Base-by-base conservation (phyloP, 2,888 invertebrate genomes). In the Stratiomys singularior region DNA sequence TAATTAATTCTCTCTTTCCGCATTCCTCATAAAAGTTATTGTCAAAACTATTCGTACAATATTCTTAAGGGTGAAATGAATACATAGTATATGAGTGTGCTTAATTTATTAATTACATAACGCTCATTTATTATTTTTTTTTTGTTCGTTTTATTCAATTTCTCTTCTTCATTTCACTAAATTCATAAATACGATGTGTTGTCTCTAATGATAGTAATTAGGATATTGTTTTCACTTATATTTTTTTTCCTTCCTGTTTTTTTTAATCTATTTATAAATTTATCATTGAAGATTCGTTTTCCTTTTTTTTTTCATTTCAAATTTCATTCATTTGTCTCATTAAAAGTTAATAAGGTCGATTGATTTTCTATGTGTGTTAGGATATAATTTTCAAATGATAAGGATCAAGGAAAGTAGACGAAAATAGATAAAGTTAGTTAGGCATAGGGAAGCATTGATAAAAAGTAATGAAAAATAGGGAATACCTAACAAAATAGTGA, bases 21-120 rank as follows among this genome's bases (percentile, higher is more conserved):
- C 37, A 37, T 63, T 63, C 23, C 25, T 63, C 56, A 56, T 52
- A 60, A 76, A 52, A 64, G 46, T 82, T 82, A 82, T 82, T 82
- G 82, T 82, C 82, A 81, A 81, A 82, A 81, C 80, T 78, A 82
- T 82, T 82, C 81, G 80, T 81, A 81, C 79, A 81, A 80, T 76
- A 13, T 71, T 81, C 81, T 5, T 79, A 78, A 80, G 78, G 79
- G 79, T 78, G 78, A 72, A 56, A 74, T 76, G 78, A 64, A 58
- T 58, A 18, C 23, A 58, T 58, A 58, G 11, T 30, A 44, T 69
- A n/a, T 69, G 15, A 21, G 23, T 52, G 18, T 21, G 23, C n/a
- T 46, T 47, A 76, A 63, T 60, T 1, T 72, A 18, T 60, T 44
- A n/a, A 37, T 23, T 52, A 25, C 58, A 27, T 37, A 5, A 37